These are phyloP conservation scores for Mythimna loreyi DNA, from an alignment of 2,888 invertebrate genomes.

Conservation along the genomic window DNA sequence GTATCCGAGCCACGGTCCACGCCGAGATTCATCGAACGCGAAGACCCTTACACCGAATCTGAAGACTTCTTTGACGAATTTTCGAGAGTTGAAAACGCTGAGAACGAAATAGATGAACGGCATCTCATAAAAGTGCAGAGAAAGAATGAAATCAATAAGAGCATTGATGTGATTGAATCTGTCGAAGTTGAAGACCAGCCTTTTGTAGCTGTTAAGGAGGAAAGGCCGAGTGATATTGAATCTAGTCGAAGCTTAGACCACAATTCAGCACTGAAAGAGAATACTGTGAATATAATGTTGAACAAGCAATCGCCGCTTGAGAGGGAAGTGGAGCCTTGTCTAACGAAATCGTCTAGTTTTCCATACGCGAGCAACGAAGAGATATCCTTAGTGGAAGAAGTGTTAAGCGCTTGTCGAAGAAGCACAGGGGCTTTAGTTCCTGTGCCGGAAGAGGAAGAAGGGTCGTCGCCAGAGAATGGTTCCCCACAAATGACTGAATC, in stretches of 20 bases:
- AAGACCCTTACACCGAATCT: constrained; percentile 87
- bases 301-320: constrained; percentile 76
- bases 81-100: constrained; percentile 81
- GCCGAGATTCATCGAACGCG: constrained; percentile 86
- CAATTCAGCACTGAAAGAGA: constrained; percentile 83
- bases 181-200: constrained; percentile 74
- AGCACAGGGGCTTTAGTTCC: constrained; percentile 88
- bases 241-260: constrained; percentile 81
- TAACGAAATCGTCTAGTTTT: constrained; percentile 84
- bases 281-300: constrained; percentile 84
- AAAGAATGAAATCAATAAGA: constrained; percentile 88
- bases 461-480: constrained; percentile 86
- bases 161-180: constrained; percentile 77
- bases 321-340: constrained; percentile 74
- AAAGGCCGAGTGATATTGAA: constrained; percentile 79
- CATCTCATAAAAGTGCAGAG: constrained; percentile 85
- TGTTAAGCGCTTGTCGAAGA: constrained; percentile 85
- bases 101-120: constrained; percentile 85
- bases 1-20: constrained; percentile 87
- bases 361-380: constrained; percentile 80
- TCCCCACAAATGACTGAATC: constrained; percentile 92
- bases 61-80: constrained; percentile 83
- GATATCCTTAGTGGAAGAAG: constrained; percentile 86
- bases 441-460: constrained; percentile 92
- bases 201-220: constrained; percentile 73